phyloP scores from a whole-genome alignment of 2,113 vertebrate genomes.

The Otus sunia region DNA sequence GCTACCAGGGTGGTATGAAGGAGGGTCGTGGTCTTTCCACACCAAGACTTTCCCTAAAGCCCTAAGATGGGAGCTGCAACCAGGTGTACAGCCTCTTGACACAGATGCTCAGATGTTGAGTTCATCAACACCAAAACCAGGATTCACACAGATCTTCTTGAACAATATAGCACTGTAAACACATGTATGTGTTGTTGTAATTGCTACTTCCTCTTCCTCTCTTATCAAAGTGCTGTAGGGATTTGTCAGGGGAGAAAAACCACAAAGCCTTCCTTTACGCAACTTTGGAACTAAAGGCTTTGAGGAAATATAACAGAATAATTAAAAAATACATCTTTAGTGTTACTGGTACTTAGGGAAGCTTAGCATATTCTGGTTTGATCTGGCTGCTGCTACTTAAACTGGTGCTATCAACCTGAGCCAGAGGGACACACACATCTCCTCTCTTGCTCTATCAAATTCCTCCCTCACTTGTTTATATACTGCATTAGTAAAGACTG shows the following conservation, averaged over 20 bases:
- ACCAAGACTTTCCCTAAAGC: neutral
- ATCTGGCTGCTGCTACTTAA: neutral
- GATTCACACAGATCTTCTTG: neutral
- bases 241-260: slow-evolving; percentile 8
- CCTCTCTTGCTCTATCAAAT: neutral
- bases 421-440: neutral
- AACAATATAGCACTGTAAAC: slow-evolving; percentile 53
- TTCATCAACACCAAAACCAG: neutral
- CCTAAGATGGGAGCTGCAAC: neutral
- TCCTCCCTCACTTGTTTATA: neutral
- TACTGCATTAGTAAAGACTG: neutral
- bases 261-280: neutral
- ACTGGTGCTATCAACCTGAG: neutral
- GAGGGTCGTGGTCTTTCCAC: neutral
- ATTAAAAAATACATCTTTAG: slow-evolving; percentile 11
- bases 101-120: neutral
- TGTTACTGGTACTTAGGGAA: neutral
- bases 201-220: slow-evolving; percentile 23
- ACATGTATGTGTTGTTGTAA: neutral
- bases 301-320: slow-evolving; percentile 23
- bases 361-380: neutral
- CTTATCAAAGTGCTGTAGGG: neutral
- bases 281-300: slow-evolving; percentile 24
- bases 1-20: slow-evolving; percentile 43
- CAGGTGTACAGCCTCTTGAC: slow-evolving; percentile 32